Conservation (phyloP, 1,140 invertebrate species). For the Apis cerana region DNA sequence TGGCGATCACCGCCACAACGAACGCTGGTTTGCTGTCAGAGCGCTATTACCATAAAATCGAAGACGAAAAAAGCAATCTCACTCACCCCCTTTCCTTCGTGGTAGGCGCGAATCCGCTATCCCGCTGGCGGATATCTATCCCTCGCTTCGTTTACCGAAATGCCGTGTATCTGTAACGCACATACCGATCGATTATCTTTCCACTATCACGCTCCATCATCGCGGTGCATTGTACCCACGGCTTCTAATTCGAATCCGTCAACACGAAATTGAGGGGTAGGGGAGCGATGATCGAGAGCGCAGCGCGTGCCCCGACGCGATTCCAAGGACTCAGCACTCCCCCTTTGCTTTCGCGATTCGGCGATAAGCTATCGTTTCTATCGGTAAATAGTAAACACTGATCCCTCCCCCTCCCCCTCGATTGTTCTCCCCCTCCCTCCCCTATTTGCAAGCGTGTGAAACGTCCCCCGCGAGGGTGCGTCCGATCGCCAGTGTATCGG, state of each 20-base stretch:
- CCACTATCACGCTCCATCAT: too few species aligned
- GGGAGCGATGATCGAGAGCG: background rate
- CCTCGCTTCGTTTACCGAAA: too few species aligned
- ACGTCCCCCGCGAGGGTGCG: conserved; percentile 45
- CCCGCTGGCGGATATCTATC: too few species aligned
- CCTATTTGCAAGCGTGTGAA: conserved; percentile 51
- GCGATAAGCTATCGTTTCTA: conserved; percentile 39
- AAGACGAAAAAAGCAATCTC: too few species aligned
- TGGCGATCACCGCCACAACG: too few species aligned
- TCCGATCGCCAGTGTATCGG: background rate
- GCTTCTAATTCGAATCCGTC: background rate
- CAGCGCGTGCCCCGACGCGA: background rate
- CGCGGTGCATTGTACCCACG: too few species aligned
- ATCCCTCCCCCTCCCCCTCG: background rate
- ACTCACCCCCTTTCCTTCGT: too few species aligned
- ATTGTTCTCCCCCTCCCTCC: conserved; percentile 22
- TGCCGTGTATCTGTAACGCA: too few species aligned
- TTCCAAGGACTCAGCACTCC: background rate
- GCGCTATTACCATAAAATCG: too few species aligned
- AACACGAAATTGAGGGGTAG: background rate
- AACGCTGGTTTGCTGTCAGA: too few species aligned
- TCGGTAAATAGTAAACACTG: conserved; percentile 54
- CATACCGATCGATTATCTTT: background rate
- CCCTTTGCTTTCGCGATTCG: background rate
- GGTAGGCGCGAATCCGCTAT: too few species aligned